phyloP scores from a whole-genome alignment of 2,797 vertebrate species.

The Pseudopleuronectes americanus region DNA sequence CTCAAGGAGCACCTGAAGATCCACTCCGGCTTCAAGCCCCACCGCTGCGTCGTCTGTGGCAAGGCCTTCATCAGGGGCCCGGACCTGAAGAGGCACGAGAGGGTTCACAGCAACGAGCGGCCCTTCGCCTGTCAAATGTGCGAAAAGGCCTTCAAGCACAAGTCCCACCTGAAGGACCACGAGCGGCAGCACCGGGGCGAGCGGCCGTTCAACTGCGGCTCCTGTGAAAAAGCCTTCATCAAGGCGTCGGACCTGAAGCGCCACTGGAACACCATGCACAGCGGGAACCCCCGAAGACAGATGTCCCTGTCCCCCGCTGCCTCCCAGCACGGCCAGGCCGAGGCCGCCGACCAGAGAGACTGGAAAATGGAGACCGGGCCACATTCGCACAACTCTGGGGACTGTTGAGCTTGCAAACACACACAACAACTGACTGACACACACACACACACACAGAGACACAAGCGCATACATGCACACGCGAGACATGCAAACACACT shows the following conservation, averaged over 20 bases:
- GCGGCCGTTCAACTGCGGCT: constrained; percentile 96
- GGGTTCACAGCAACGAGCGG: constrained; percentile 98
- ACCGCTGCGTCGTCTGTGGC: constrained; percentile 96
- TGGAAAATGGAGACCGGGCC: constrained; percentile 93
- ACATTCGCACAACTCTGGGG: constrained; percentile 82
- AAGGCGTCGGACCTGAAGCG: constrained; percentile 98
- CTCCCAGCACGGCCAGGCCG: constrained; percentile 86
- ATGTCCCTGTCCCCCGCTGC: constrained; percentile 92
- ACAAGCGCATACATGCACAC: constrained; percentile 42
- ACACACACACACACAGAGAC: constrained; percentile 26
- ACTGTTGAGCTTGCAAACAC: constrained; percentile 67
- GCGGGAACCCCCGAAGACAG: constrained; percentile 86
- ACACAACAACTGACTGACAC: constrained; percentile 2
- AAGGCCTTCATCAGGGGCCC: constrained; percentile 98
- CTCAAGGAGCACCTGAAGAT: constrained; percentile 99
- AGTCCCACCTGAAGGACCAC: constrained; percentile 99
- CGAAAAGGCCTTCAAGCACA: constrained; percentile 99
- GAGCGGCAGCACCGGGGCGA: constrained; percentile 96
- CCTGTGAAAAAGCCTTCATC: constrained; percentile 98
- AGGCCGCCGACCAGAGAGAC: constrained; percentile 88
- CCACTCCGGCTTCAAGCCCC: constrained; percentile 97
- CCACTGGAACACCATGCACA: constrained; percentile 99
- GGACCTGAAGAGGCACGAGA: constrained; percentile 96
- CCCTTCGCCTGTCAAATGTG: constrained; percentile 98
- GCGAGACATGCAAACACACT: constrained; percentile 33